phyloP scores from a whole-genome alignment of 2,888 invertebrate species.

The Plebejus melissa region DNA sequence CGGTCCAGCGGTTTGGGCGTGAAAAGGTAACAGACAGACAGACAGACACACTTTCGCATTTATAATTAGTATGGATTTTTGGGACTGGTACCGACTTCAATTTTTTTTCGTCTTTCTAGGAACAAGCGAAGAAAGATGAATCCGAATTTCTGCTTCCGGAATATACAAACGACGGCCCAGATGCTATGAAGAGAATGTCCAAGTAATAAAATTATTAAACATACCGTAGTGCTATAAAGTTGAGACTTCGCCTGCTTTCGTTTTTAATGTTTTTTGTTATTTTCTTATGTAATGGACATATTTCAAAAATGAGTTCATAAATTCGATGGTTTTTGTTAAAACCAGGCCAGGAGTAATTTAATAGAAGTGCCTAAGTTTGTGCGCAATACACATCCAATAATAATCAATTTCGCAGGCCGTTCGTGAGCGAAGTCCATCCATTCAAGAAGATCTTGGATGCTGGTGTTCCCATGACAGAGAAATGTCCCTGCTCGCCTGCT shows the following conservation, averaged over 20 bases:
- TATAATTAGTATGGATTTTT: too few relatives aligned
- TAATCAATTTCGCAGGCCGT: slow-evolving; percentile 46
- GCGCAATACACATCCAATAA: neutral
- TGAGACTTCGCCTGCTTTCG: too few relatives aligned
- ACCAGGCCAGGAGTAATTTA: too few relatives aligned
- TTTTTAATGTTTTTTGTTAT: too few relatives aligned
- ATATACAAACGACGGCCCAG: slow-evolving; percentile 53
- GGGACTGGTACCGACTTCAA: too few relatives aligned
- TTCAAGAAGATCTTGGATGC: slow-evolving; percentile 59
- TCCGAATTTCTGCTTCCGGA: slow-evolving; percentile 49
- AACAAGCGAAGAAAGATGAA: slow-evolving; percentile 55
- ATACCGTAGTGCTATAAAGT: too few relatives aligned
- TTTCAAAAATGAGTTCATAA: too few relatives aligned
- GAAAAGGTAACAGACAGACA: too few relatives aligned
- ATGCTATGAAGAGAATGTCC: slow-evolving; percentile 52
- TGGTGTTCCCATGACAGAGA: slow-evolving; percentile 49
- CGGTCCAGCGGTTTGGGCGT: too few relatives aligned
- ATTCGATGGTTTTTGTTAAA: too few relatives aligned
- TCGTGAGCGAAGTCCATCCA: slow-evolving; percentile 64
- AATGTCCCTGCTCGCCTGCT: slow-evolving; percentile 58
- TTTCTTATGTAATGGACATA: too few relatives aligned
- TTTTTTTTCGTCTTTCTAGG: slow-evolving; percentile 40
- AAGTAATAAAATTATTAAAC: neutral
- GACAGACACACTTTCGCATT: too few relatives aligned
- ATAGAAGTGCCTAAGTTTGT: neutral